Conservation (phyloP, 2,113 vertebrate genomes). For the Sylvilagus bachmani region DNA sequence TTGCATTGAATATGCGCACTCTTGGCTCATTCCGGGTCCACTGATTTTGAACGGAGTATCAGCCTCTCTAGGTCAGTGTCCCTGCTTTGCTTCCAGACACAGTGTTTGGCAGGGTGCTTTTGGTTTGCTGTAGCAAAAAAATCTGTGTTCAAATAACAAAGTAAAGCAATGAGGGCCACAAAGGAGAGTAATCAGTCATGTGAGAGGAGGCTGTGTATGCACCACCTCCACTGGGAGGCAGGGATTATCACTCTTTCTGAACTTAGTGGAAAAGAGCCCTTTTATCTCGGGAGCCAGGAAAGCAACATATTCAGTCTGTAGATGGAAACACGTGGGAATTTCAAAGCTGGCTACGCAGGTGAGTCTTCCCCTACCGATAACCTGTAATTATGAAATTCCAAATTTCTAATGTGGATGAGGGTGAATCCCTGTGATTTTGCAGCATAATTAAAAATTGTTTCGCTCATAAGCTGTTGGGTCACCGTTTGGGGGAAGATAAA, state of each 20-base stretch:
- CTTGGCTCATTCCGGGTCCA: background rate
- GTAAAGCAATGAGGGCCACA: background rate
- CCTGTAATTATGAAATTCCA: conserved; percentile 31
- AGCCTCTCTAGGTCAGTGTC: background rate
- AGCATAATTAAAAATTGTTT: background rate
- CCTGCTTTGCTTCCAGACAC: background rate
- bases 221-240: background rate
- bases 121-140: background rate
- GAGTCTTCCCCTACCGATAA: background rate
- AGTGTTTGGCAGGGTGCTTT: background rate
- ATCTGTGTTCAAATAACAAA: background rate
- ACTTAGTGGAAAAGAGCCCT: background rate
- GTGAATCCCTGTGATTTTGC: background rate
- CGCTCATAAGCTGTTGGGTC: background rate
- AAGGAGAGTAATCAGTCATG: background rate
- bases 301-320: background rate
- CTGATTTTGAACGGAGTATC: background rate
- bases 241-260: background rate
- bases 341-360: background rate
- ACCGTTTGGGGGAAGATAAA: background rate
- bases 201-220: background rate
- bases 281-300: background rate
- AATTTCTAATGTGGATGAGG: conserved; percentile 10
- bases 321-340: background rate
- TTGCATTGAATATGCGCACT: background rate